Evolutionary conservation across 64 coral and sea anemone genomes (phyloP), one percentile per base, ranked within the genome.

Genomic region (Montipora foliosa): DNA sequence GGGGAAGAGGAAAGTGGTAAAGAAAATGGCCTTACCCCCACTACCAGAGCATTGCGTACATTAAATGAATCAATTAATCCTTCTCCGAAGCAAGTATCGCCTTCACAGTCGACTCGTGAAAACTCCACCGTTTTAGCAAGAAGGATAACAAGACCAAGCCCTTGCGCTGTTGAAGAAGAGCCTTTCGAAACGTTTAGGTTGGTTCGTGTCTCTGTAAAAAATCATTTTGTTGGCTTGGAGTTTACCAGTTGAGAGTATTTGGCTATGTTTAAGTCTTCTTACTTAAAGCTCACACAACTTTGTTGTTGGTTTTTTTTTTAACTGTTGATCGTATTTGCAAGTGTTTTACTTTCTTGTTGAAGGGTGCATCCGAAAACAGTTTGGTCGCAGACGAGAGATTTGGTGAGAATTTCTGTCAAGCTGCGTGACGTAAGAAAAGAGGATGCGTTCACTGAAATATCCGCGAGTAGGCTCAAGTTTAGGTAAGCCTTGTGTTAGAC

Each of bases 351-450:
- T 9, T 71, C 17, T 66, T 46, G 6, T 37, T 87, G 64, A 19
- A 85, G 89, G 71, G 74, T 91, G 8, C 92, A 94, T 82, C 95
- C 95, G n/a, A 84, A 79, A 64, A 97, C 95, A 77, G 88, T 96
- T 11, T 96, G 95, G 95, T 96, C 95, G 87, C 95, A 96, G 80
- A 91, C 91, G 2, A 94, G 90, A 58, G 88, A 96, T 15, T 66
- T 91, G 47, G 88, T 96, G 4, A 87, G 95, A 89, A 92, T 96
- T 83, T 91, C 77, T 80, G 87, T 96, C 25, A 92, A 88, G 12
- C 24, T 96, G 44, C 92, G 95, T 37, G 95, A 92, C 8, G 95
- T 94, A 8, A 76, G 90, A 16, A 76, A 58, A 67, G 69, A 77
- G 59, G 72, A 61, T 24, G 82, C 75, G 0, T 46, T 87, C 44